Evolutionary conservation across 2,888 invertebrate genomes (phyloP), one percentile per base, ranked within the genome.

Genomic region (Autographa gamma): DNA sequence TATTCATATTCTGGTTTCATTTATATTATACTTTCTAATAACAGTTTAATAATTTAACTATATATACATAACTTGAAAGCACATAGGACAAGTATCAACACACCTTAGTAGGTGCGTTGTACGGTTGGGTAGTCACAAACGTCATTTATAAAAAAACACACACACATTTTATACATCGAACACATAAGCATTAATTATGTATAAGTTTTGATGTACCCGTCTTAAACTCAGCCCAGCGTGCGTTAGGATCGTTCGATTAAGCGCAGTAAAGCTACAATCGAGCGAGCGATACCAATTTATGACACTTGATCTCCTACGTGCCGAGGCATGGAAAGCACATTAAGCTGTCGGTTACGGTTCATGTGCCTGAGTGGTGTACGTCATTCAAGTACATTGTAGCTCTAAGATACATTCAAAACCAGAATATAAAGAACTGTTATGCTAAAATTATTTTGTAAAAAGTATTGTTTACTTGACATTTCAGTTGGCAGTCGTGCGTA

Each of bases 271-370:
- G 74, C 66, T 66, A 64, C 63, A 63, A 70, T 68, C 74, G 73
- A 80, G 62, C 64, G 60, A 56, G 58, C 62, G 70, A 73, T 74
- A 69, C 64, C 71, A 64, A 80, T 80, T 77, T 81, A 77, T 75
- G 81, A 78, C 64, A 81, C 79, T 74, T 80, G 75, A 64, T 68
- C 64, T 61, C 48, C 61, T 67, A 67, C 78, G 72, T 77, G 78
- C 74, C 62, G 58, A 54, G 65, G 78, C 81, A 80, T 77, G 81
- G 66, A 70, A 58, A 68, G 66, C 54, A 73, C 81, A 71, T 82
- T 73, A 82, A 73, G 60, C 68, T 68, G 80, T 56, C 68, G 66
- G 74, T 69, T 69, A 71, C 73, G 73, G 65, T 70, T 78, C 80
- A 76, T 73, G 69, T 60, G 69, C 38, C 54, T 76, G 77, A 80